Conservation (phyloP, 2,888 invertebrate genomes). For the Sericinus montela region DNA sequence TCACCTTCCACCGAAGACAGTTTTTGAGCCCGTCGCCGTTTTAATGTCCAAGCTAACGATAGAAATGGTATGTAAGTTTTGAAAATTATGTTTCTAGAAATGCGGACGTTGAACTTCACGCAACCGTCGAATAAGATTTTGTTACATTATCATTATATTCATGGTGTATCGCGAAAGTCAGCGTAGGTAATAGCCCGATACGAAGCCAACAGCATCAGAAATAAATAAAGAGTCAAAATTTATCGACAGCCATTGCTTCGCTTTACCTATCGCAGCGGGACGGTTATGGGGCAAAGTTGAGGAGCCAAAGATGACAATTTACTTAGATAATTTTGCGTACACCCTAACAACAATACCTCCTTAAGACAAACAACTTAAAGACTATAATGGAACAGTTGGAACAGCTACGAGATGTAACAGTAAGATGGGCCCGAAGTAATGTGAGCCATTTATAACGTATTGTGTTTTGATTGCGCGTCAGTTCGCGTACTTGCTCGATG, state of each 20-base stretch:
- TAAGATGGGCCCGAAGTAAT: slow-evolving; percentile 42
- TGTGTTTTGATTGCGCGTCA: slow-evolving; percentile 75
- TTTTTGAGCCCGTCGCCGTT: too few relatives aligned
- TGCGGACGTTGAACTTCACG: too few relatives aligned
- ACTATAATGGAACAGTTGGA: slow-evolving; percentile 16
- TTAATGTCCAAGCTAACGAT: too few relatives aligned
- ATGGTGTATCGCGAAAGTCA: background rate
- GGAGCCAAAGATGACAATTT: slow-evolving; percentile 40
- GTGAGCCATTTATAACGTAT: slow-evolving; percentile 73
- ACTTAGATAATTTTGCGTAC: slow-evolving; percentile 26
- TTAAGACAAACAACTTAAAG: slow-evolving; percentile 21
- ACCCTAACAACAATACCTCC: background rate
- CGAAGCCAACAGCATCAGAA: slow-evolving; percentile 34
- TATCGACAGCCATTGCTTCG: slow-evolving; percentile 52
- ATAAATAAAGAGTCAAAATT: slow-evolving; percentile 48
- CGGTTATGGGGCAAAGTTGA: slow-evolving; percentile 56
- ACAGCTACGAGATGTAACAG: slow-evolving; percentile 14
- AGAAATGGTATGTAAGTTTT: too few relatives aligned
- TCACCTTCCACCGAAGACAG: too few relatives aligned
- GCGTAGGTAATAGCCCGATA: slow-evolving; percentile 33
- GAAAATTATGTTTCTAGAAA: too few relatives aligned
- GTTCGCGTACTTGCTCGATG: slow-evolving; percentile 56
- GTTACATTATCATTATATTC: background rate
- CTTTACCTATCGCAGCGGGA: slow-evolving; percentile 63
- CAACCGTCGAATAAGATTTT: too few relatives aligned